phyloP scores from a whole-genome alignment of 2,113 vertebrate species.

The Dasyurus viverrinus region DNA sequence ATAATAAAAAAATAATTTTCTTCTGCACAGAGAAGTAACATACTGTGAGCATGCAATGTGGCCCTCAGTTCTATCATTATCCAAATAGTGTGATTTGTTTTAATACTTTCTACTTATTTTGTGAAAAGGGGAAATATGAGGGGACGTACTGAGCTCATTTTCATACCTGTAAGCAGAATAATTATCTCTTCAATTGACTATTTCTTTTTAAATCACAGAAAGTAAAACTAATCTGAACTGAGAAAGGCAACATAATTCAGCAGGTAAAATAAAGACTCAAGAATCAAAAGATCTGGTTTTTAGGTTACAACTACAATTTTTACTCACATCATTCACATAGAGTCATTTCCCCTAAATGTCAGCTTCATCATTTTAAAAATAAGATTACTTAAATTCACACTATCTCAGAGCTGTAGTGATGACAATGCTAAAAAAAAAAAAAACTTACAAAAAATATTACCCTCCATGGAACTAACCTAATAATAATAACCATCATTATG shows the following conservation, averaged over 20 bases:
- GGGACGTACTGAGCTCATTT: constrained; percentile 62
- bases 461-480: background rate
- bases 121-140: background rate
- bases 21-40: background rate
- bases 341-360: background rate
- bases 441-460: background rate
- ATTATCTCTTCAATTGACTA: constrained; percentile 52
- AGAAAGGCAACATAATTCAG: background rate
- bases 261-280: background rate
- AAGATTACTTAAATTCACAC: background rate
- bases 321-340: background rate
- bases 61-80: background rate
- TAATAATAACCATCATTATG: background rate
- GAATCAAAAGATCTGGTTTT: background rate
- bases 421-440: background rate
- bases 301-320: background rate
- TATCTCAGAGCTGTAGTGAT: background rate
- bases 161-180: constrained; percentile 64
- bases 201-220: constrained; percentile 53
- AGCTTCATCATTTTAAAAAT: background rate
- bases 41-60: background rate
- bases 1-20: background rate
- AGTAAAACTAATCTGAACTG: background rate
- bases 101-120: background rate
- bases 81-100: background rate